Evolutionary conservation across 2,888 invertebrate species (phyloP).

Genomic region (Sinodicranocentrus sp.): DNA sequence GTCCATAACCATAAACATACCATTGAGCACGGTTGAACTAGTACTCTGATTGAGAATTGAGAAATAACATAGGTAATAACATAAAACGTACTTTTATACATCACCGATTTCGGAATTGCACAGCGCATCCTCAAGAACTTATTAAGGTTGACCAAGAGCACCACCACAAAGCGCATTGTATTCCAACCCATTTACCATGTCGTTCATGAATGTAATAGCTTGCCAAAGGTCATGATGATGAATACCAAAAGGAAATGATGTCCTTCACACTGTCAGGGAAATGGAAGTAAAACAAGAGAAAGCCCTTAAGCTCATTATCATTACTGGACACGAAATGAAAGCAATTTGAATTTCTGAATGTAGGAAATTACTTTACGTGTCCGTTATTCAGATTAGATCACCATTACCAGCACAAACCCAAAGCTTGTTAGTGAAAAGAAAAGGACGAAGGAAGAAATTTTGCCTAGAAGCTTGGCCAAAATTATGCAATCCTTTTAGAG

Average conservation of each 20-base stretch:
- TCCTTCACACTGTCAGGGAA: neutral
- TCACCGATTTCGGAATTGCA: too few relatives aligned
- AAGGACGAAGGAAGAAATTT: neutral
- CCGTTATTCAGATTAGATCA: slow-evolving; percentile 11
- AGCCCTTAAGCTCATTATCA: neutral
- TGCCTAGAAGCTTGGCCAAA: too few relatives aligned
- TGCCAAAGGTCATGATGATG: slow-evolving; percentile 24
- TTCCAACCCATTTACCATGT: neutral
- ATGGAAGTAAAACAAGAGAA: neutral
- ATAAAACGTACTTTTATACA: too few relatives aligned
- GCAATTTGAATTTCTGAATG: slow-evolving; percentile 22
- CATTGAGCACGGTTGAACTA: too few relatives aligned
- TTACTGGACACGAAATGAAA: neutral
- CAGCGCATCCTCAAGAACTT: neutral
- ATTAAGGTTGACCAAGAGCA: too few relatives aligned
- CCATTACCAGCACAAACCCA: neutral
- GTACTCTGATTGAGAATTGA: too few relatives aligned
- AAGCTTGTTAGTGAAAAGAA: neutral
- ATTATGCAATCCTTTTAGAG: neutral
- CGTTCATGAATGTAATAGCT: neutral
- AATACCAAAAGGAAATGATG: slow-evolving; percentile 35
- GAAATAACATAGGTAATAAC: too few relatives aligned
- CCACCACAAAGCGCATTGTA: too few relatives aligned
- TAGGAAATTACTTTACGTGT: slow-evolving; percentile 33
- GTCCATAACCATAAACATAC: too few relatives aligned